Evolutionary conservation across 2,888 invertebrate species (phyloP), one percentile per base, ranked within the genome.

Genomic region (Sphaerophoria taeniata): DNA sequence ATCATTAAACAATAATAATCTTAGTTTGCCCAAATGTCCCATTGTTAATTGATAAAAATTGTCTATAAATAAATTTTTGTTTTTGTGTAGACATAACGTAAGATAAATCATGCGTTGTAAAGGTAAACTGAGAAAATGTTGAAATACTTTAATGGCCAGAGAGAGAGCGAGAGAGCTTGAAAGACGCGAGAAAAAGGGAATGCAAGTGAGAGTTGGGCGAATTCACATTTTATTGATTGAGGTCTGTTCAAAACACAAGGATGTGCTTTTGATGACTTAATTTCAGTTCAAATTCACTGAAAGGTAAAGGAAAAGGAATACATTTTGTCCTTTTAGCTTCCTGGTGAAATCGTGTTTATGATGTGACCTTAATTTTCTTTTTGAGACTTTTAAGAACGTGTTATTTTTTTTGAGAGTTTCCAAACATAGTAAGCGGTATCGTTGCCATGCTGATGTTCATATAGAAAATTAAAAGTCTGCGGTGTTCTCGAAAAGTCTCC

Each of bases 31-130:
- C 16, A 39, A 67, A 67, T 5, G n/a, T 34, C 47, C 12, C 36
- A 67, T 78, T 67, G 60, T 78, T 34, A 24, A 56, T 70, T 43
- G 56, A n/a, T 70, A 39, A 39, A 43, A 14, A 55, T 45, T 31
- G 6, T 70, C 47, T 70, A 47, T 56, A 70, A 12, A 70, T 56
- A 70, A 31, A 56, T 39, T 2, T 51, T 24, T 69, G 36, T 39
- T 2, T 51, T 24, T 69, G 36, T 39, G 31, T 55, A n/a, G 16
- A 65, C 24, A 55, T 45, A 33, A 4, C 45, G 14, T 51, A 9
- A 63, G 36, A n/a, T 53, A 55, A 69, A 16, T n/a, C 6, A 55
- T 33, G 11, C 14, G 4, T 69, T n/a, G 24, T 24, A 24, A 70
- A 12, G 47, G 45, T 51, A 51, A 2, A 49, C 4, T 51, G 39